These are phyloP conservation scores for Aphidius ervi DNA, from an alignment of 1,140 invertebrate species.

Conservation along the genomic window DNA sequence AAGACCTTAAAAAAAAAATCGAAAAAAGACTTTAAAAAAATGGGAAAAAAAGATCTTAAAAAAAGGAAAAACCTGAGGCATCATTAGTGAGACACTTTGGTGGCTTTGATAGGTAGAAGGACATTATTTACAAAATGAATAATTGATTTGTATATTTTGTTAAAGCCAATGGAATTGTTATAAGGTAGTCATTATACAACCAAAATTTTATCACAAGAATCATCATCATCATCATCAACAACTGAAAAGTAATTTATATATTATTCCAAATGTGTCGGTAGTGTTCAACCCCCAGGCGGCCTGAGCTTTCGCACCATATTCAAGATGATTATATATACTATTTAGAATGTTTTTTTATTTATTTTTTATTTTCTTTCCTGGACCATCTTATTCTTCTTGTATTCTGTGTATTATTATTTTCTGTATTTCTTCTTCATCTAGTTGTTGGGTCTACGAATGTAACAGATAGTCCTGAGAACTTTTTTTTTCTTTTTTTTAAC, in stretches of 20 bases:
- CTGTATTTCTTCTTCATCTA: conserved; percentile 8
- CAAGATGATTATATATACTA: conserved; percentile 17
- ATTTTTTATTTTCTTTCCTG: conserved; percentile 1
- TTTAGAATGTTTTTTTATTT: conserved; percentile 10
- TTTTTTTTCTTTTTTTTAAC: too few relatives aligned
- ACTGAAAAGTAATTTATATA: conserved; percentile 18
- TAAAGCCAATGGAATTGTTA: too few relatives aligned
- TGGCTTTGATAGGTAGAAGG: too few relatives aligned
- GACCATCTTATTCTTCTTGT: neutral
- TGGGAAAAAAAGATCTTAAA: too few relatives aligned
- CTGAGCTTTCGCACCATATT: conserved; percentile 15
- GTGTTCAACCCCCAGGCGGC: conserved; percentile 10
- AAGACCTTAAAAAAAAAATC: too few relatives aligned
- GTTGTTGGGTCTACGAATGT: conserved; percentile 7
- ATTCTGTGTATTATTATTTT: neutral
- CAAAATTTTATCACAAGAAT: too few relatives aligned
- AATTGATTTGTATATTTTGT: too few relatives aligned
- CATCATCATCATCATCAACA: neutral
- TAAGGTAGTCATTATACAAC: too few relatives aligned
- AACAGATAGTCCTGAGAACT: conserved; percentile 26
- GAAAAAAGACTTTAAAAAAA: too few relatives aligned
- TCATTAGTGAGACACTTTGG: too few relatives aligned
- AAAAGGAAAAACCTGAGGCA: too few relatives aligned
- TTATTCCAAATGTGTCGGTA: neutral
- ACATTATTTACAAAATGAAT: too few relatives aligned